Evolutionary conservation across 2,113 vertebrate species (phyloP).

Genomic region (Mustela nigripes): DNA sequence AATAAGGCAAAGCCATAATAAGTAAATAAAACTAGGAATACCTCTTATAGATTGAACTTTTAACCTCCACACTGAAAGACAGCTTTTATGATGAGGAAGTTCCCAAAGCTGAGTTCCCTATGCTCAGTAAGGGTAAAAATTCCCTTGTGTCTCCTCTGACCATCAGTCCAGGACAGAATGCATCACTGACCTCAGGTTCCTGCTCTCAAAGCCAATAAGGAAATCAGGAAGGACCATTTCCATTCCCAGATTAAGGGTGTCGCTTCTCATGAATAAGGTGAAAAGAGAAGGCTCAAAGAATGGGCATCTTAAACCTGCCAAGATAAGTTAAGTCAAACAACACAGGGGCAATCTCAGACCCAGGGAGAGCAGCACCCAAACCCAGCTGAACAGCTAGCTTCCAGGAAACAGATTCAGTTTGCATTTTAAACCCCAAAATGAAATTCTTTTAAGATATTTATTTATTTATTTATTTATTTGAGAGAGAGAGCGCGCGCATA

Average conservation of each 20-base stretch:
- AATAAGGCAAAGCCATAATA: background rate
- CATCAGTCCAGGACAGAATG: background rate
- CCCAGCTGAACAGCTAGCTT: background rate
- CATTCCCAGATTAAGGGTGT: background rate
- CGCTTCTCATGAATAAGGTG: background rate
- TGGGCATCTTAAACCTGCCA: background rate
- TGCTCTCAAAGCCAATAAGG: background rate
- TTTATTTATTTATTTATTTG: background rate
- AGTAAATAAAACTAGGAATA: background rate
- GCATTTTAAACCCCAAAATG: background rate
- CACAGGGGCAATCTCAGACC: background rate
- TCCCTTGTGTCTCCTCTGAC: background rate
- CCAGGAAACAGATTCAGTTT: background rate
- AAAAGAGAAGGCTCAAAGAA: background rate
- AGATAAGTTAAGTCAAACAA: background rate
- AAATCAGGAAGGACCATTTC: slow-evolving; percentile 25
- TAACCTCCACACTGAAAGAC: background rate
- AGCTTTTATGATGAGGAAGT: background rate
- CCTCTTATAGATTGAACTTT: background rate
- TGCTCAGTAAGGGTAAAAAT: slow-evolving; percentile 40
- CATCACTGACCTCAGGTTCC: slow-evolving; percentile 26
- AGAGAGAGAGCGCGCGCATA: background rate
- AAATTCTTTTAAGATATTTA: too few relatives aligned
- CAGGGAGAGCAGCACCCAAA: background rate
- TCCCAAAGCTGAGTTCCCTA: background rate